Evolutionary conservation across 2,888 invertebrate species (phyloP), one percentile per base, ranked within the genome.

Genomic region (Dryobotodes eremita): DNA sequence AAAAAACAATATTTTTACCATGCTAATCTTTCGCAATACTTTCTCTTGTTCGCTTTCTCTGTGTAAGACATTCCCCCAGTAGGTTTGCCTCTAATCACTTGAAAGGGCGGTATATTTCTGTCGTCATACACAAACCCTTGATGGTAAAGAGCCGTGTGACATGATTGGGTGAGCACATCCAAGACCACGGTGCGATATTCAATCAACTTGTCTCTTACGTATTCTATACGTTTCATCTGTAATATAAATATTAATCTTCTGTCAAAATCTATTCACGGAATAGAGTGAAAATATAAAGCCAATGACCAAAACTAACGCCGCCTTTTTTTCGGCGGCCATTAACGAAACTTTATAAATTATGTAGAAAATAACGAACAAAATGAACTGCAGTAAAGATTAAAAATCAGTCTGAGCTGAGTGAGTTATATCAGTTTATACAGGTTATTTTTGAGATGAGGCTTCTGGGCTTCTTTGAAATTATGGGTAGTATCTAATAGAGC

Each of bases 61-160:
- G 98, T 98, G 92, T 98, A 99, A 7, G 98, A 98, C 97, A 98
- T 98, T 86, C 98, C 98, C 36, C 97, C 97, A 0, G 97, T 97
- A 79, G 97, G 97, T 90, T 97, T 97, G 50, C 97, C 97, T n/a
- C 97, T 90, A 11, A 97, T 96, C 0, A 97, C 95, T 85, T 94
- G 94, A 61, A 94, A 95, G 0, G 96, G 96, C 6, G 95, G 95
- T 81, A 96, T 92, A 77, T 97, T 97, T 50, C 97, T 95, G 91
- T 99, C 98, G 89, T 98, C 98, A 13, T 98, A 98, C 3, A 98
- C 98, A 92, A 98, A 99, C 0, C 99, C 99, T 87, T 98, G 98
- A 7, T 97, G 97, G 66, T 98, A 96, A 2, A 99, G 97, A 0
- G 98, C 98, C 0, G 97, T 97, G 77, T 98, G 97, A 90, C 99